Conservation (phyloP, 2,113 vertebrate genomes). For the Butastur rufipennis region DNA sequence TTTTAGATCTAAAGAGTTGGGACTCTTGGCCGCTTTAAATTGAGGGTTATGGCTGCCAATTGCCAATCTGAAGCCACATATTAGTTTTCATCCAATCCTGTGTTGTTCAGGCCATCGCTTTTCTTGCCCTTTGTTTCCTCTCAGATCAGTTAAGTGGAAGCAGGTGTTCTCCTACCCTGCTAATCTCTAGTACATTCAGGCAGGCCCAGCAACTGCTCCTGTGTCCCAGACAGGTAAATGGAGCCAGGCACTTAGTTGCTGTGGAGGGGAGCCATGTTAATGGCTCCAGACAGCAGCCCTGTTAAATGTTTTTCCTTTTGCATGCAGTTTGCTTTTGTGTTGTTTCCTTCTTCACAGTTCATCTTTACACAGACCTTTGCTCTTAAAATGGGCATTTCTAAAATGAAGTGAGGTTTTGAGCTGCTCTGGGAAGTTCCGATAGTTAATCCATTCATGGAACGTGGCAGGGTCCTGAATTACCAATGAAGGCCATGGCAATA, state of each 20-base stretch:
- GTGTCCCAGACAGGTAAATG: neutral
- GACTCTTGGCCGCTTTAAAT: conserved; percentile 12
- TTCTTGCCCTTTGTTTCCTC: conserved; percentile 12
- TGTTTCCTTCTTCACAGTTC: neutral
- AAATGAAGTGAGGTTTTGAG: neutral
- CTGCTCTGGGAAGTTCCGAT: neutral
- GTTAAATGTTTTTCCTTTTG: neutral
- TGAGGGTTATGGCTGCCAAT: conserved; percentile 32
- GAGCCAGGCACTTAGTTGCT: neutral
- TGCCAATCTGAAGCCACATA: neutral
- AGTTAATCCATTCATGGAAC: neutral
- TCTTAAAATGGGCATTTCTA: neutral
- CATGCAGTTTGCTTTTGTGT: fast-evolving
- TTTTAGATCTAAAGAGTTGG: neutral
- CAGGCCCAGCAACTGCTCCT: neutral
- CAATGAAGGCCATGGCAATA: neutral
- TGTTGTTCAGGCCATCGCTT: neutral
- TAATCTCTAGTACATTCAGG: neutral
- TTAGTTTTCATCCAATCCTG: conserved; percentile 28
- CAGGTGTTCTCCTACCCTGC: conserved; percentile 33
- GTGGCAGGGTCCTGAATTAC: neutral
- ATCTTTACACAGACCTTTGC: neutral
- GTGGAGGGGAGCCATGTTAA: neutral
- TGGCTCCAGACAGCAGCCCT: neutral
- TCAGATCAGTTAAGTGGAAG: neutral